Evolutionary conservation across 2,113 vertebrate genomes (phyloP), one percentile per base, ranked within the genome.

Genomic region (Pangasianodon gigas): DNA sequence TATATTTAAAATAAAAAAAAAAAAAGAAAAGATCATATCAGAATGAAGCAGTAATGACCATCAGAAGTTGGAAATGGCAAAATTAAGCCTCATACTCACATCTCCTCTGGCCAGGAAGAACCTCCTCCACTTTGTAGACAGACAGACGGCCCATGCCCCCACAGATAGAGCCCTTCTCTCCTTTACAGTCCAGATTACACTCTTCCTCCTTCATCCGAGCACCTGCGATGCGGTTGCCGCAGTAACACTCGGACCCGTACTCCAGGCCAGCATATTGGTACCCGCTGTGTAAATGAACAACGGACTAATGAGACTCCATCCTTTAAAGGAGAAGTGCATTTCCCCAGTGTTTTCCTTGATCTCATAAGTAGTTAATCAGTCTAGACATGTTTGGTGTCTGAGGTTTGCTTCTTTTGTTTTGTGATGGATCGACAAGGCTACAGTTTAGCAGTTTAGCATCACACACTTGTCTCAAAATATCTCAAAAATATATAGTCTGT

Each of bases 181-280:
- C 97, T 91, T 94, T 96, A 90, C 97, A 98, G 91, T 97, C 96
- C 5, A 96, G 95, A 94, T 95, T 97, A 89, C 97, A 98, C 75
- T 97, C 96, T 91, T 96, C 94, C 0, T 95, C 94, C 91, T 91
- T 91, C 0, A 95, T 88, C 0, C 92, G 84, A 0, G 69, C 60
- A 0, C 80, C 87, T 0, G 97, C 96, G 4, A 97, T 93, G n/a
- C 88, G 91, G 94, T 97, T 98, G 87, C 97, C 97, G 0, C 97
- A 98, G 94, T 96, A 97, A 94, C 97, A 98, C 93, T 98, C 97
- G 0, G 97, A 94, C 16, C 97, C 97, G 0, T 95, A 96, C 0
- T 96, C 96, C 94, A 97, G 94, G 0, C 97, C 97, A 0, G 97
- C 97, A 0, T 96, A 97, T 84, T 89, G 69, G 71, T 97, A 98